Evolutionary conservation across 2,888 invertebrate genomes (phyloP).

Genomic region (Tigriopus californicus): DNA sequence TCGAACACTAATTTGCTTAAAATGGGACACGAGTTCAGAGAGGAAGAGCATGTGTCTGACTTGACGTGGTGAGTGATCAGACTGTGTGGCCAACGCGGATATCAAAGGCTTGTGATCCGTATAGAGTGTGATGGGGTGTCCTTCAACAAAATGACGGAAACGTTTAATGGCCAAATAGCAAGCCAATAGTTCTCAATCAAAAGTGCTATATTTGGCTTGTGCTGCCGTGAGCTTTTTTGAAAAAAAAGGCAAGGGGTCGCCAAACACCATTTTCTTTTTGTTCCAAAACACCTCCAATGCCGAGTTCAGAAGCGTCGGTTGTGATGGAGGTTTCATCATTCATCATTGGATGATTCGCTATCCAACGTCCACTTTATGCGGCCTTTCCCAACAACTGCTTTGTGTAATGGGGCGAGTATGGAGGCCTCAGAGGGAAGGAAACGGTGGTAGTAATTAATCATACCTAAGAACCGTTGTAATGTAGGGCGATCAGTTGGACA

Average conservation of each 20-base stretch:
- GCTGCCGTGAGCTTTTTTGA: not conserved
- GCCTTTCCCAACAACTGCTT: no score
- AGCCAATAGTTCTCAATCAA: constrained; percentile 27
- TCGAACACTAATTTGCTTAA: not conserved
- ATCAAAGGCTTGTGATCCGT: not conserved
- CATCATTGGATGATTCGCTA: not conserved
- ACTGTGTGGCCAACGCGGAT: not conserved
- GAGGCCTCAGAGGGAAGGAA: no score
- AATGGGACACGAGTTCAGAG: not conserved
- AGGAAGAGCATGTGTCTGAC: not conserved
- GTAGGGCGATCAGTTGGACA: no score
- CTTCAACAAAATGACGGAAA: constrained; percentile 15
- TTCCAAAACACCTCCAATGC: not conserved
- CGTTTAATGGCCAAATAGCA: constrained; percentile 25
- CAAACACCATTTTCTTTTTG: not conserved
- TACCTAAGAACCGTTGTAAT: no score
- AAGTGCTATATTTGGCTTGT: constrained; percentile 19
- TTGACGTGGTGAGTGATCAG: not conserved
- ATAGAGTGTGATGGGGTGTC: not conserved
- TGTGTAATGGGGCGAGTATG: no score
- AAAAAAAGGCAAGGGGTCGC: not conserved
- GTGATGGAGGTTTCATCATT: not conserved
- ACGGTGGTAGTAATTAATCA: no score
- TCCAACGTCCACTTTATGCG: no score
- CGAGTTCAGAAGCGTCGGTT: not conserved